These are phyloP conservation scores for Neocloeon triangulifer DNA, from an alignment of 1,140 invertebrate genomes.

Conservation along the genomic window DNA sequence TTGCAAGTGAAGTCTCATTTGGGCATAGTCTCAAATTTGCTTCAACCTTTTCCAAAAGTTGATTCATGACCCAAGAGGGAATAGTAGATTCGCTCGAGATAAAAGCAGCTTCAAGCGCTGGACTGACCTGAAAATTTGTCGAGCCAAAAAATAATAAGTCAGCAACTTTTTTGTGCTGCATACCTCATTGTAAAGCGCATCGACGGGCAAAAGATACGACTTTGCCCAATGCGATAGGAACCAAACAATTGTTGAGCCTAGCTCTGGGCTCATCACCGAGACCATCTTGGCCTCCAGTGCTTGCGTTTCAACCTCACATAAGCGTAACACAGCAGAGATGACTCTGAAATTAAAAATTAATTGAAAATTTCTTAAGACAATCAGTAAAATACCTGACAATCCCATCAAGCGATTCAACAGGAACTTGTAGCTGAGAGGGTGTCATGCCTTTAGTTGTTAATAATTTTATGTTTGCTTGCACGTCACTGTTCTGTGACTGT, in stretches of 20 bases:
- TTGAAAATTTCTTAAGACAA: neutral
- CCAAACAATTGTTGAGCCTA: slow-evolving; percentile 56
- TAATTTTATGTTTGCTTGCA: slow-evolving; percentile 32
- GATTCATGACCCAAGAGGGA: slow-evolving; percentile 31
- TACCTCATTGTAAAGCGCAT: slow-evolving; percentile 43
- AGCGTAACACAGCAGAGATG: slow-evolving; percentile 34
- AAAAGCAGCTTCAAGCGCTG: slow-evolving; percentile 30
- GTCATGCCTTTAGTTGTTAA: slow-evolving; percentile 24
- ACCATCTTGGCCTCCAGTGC: slow-evolving; percentile 33
- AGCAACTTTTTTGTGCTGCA: slow-evolving; percentile 8
- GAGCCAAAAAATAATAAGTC: neutral
- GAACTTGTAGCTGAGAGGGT: slow-evolving; percentile 23
- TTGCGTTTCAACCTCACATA: slow-evolving; percentile 42
- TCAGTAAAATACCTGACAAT: slow-evolving; percentile 23
- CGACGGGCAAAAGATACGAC: slow-evolving; percentile 45
- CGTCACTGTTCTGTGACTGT: slow-evolving; percentile 23
- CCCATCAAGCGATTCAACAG: slow-evolving; percentile 27
- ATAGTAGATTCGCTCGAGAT: slow-evolving; percentile 32
- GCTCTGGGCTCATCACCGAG: slow-evolving; percentile 51
- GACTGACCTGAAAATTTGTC: slow-evolving; percentile 19
- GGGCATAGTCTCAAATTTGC: slow-evolving; percentile 30
- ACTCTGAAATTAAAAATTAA: slow-evolving; percentile 21
- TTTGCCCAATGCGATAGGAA: slow-evolving; percentile 53
- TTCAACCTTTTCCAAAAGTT: slow-evolving; percentile 34
- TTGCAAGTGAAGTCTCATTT: slow-evolving; percentile 28